Evolutionary conservation across 2,797 vertebrate species (phyloP), one percentile per base, ranked within the genome.

Genomic region (Arnoldichthys spilopterus): DNA sequence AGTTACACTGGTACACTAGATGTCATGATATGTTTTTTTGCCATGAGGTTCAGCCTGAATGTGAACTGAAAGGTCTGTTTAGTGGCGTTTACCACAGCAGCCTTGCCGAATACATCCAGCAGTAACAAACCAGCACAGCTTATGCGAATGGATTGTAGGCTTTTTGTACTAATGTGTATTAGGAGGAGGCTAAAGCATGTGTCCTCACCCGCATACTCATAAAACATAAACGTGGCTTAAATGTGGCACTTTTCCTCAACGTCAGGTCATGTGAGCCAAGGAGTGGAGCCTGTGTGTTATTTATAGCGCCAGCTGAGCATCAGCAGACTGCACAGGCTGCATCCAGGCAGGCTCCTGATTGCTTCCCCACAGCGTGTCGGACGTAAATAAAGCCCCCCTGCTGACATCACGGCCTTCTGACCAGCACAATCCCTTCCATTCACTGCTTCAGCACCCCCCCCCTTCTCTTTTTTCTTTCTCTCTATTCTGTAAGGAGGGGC

Each of bases 261-360:
- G 34, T 53, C 56, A 53, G 74, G 59, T 54, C 32, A 16, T 12
- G 9, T 47, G 24, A 45, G 54, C 51, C 15, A 37, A 13, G 68
- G 43, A 67, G 72, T 56, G 20, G 72, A 45, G 70, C 72, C 49
- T 56, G 26, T 51, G 51, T 56, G 73, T 83, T 87, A 85, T 87
- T 87, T 85, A 83, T 87, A 85, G 86, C 81, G 67, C 62, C 80
- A 32, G 72, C 37, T 24, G 54, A 72, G 70, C 73, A 78, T 62
- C 72, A 59, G 78, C 77, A 73, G 73, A 75, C 78, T 61, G 68
- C 58, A 22, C 78, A 56, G 56, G n/a, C 74, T 81, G 74, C 79
- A 76, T 37, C 37, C 67, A 16, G 68, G 26, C 69, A 79, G 53
- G 18, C 72, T 72, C 71, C 72, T 70, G 72, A 43, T 72, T 68